Percentiles rank a stretch among this genome's conserved stretches.
phyloP scores from a whole-genome alignment of 1,140 invertebrate genomes.

The Sesamia nonagrioides region DNA sequence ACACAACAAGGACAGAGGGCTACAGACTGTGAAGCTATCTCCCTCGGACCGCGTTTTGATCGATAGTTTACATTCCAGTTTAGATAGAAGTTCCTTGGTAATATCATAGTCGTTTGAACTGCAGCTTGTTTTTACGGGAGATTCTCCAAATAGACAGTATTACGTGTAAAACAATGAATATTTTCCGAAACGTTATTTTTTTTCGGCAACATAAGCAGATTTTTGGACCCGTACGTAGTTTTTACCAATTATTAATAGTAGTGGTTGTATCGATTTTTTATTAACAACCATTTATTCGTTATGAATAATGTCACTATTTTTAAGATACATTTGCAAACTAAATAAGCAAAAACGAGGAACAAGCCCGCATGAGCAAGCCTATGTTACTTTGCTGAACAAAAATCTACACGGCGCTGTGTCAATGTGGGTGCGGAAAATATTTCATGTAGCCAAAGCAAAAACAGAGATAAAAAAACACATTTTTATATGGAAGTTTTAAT shows the following conservation, averaged over 20 bases:
- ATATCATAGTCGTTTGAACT: no score
- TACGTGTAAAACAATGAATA: not conserved
- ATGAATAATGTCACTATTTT: not conserved
- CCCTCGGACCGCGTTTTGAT: no score
- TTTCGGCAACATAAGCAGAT: no score
- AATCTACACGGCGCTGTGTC: constrained; percentile 21
- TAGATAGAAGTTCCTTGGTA: no score
- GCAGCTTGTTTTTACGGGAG: not conserved
- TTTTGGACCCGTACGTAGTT: no score
- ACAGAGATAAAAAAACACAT: constrained; percentile 32
- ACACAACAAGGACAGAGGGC: no score
- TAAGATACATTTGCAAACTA: not conserved
- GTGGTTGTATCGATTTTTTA: no score
- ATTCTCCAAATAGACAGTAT: not conserved
- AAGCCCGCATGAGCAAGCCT: constrained; percentile 21
- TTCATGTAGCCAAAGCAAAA: constrained; percentile 27
- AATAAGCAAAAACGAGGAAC: constrained; percentile 16
- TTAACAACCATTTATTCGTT: not conserved
- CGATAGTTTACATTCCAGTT: no score
- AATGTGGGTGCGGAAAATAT: constrained; percentile 16
- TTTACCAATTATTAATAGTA: no score
- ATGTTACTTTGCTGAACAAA: not conserved
- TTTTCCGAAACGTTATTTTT: no score
- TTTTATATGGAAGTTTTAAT: not conserved
- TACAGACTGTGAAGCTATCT: no score